phyloP scores from a whole-genome alignment of 2,797 vertebrate species.

The Liasis olivaceus region DNA sequence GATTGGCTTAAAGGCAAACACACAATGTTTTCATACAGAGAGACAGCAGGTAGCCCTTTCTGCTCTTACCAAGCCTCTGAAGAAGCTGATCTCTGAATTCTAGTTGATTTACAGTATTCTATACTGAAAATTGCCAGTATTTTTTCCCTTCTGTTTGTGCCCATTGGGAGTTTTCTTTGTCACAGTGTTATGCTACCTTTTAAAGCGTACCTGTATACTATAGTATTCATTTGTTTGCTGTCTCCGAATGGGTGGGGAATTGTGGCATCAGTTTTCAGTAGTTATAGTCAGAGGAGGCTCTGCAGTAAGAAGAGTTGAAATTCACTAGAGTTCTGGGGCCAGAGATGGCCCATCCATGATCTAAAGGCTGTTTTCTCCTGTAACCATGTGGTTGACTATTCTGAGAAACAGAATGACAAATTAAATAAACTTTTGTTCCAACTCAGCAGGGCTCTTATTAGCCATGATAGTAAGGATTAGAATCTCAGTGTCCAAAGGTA shows the following conservation, averaged over 20 bases:
- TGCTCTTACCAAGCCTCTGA: background rate
- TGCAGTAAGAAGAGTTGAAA: background rate
- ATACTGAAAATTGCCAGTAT: background rate
- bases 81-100: background rate
- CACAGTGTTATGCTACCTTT: background rate
- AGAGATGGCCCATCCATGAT: background rate
- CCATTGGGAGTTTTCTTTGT: background rate
- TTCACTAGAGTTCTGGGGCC: background rate
- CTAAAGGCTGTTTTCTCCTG: background rate
- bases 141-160: background rate
- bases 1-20: background rate
- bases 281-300: background rate
- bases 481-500: background rate
- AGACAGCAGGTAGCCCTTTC: background rate
- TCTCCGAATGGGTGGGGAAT: background rate
- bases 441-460: background rate
- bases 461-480: background rate
- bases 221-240: background rate
- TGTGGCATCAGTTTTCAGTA: background rate
- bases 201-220: background rate
- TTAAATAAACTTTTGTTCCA: background rate
- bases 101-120: background rate
- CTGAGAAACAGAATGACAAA: background rate
- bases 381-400: background rate
- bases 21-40: background rate